A percentile compares a stretch with the other conserved stretches of the same genome.
These are phyloP conservation scores for Odontomachus brunneus DNA, from an alignment of 1,140 invertebrate genomes.

Conservation along the genomic window DNA sequence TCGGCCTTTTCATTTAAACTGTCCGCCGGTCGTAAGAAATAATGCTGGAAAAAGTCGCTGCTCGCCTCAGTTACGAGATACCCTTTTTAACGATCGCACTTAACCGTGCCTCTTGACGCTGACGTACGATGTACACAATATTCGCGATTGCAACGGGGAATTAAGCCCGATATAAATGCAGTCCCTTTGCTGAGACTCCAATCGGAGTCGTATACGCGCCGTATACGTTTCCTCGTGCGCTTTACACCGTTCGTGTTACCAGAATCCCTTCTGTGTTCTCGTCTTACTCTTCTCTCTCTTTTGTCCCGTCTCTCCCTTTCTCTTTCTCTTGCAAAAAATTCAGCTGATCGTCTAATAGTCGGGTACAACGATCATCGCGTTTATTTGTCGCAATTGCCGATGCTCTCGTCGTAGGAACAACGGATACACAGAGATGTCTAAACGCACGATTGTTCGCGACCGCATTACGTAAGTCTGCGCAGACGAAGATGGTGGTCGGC, in stretches of 20 bases:
- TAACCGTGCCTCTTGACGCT: constrained; percentile 65
- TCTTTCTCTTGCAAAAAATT: neutral
- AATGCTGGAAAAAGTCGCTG: constrained; percentile 63
- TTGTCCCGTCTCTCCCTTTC: neutral
- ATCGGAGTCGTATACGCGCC: constrained; percentile 11
- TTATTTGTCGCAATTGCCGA: neutral
- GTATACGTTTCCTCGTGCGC: constrained; percentile 15
- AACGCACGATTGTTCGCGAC: neutral
- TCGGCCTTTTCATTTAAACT: constrained; percentile 69
- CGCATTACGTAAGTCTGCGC: constrained; percentile 38
- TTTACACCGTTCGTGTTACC: constrained; percentile 13
- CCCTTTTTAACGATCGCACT: constrained; percentile 72
- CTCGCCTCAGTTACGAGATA: constrained; percentile 60
- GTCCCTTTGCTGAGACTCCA: constrained; percentile 50
- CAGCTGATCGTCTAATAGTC: too few relatives aligned
- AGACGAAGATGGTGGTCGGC: neutral
- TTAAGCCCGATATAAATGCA: constrained; percentile 63
- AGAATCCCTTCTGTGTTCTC: too few relatives aligned
- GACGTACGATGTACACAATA: constrained; percentile 44
- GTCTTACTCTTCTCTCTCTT: neutral
- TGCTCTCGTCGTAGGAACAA: neutral
- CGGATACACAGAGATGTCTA: neutral
- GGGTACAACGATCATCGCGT: neutral
- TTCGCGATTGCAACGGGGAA: constrained; percentile 59
- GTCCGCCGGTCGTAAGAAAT: constrained; percentile 62